Conservation (phyloP, 2,113 vertebrate species). For the Perca fluviatilis region DNA sequence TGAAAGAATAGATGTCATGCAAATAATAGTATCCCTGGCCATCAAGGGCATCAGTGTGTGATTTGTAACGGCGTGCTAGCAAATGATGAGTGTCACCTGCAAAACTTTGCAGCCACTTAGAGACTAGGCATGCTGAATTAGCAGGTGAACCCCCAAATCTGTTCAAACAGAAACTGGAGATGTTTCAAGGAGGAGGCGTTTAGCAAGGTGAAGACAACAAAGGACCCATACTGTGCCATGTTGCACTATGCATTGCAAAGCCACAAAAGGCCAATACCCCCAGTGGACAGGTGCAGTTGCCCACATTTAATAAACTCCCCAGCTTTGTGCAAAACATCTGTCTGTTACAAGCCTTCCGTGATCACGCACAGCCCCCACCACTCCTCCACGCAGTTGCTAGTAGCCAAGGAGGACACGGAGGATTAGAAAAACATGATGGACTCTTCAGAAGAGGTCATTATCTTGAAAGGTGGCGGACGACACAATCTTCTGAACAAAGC, state of each 20-base stretch:
- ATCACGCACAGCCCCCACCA: too few relatives aligned
- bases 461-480: too few relatives aligned
- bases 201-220: background rate
- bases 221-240: background rate
- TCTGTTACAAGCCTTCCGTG: background rate
- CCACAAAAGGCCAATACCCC: background rate
- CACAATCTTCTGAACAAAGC: too few relatives aligned
- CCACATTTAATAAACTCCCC: background rate
- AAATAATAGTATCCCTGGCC: background rate
- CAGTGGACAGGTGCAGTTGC: background rate
- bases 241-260: background rate
- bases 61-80: background rate
- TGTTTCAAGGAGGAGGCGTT: slow-evolving; percentile 14
- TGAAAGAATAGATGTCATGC: background rate
- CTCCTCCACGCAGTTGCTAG: too few relatives aligned
- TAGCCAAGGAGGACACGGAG: too few relatives aligned
- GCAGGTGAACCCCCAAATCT: background rate
- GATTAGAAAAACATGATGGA: too few relatives aligned
- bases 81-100: background rate
- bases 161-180: background rate
- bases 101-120: background rate
- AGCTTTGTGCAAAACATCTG: background rate
- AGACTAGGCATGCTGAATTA: background rate
- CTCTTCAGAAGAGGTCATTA: too few relatives aligned
- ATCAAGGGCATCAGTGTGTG: background rate